Base-by-base conservation (phyloP, 2,113 vertebrate species). In the Ochotona curzoniae region DNA sequence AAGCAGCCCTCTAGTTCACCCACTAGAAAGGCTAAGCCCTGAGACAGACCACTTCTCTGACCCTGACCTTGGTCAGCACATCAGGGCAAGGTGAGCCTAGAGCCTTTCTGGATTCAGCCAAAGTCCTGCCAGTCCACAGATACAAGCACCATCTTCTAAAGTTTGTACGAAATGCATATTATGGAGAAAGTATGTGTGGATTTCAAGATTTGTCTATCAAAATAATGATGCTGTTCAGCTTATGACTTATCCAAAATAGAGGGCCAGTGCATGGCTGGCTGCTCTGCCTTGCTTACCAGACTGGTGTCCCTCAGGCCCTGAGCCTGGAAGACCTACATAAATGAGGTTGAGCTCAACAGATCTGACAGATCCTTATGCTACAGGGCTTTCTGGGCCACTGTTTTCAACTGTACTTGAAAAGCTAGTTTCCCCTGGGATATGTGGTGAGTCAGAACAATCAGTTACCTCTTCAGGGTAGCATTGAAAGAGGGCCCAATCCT, bases 341-440 rank as follows among this genome's bases (percentile, higher is more conserved):
- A 20, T 0, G 51, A 67, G 12, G 10, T 54, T 57, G 75, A 89
- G 83, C 83, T 85, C 63, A 91, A 81, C 8, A 2, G 38, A 76
- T 76, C 4, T n/a, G 81, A 81, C 44, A 1, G 71, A 51, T 75
- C 2, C 23, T 38, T 57, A 60, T 61, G 63, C 57, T 44, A 13
- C 73, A 84, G 60, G 54, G 44, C 67, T 81, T 89, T 78, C 49
- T 92, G 85, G 70, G 78, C 23, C 26, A 47, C 75, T 82, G 57
- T 69, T 81, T 73, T 89, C 47, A 84, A 81, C 63, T 91, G 70
- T 61, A 26, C 69, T 70, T 87, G 87, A 90, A 64, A 93, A 91
- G 15, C 6, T 17, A 60, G 54, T 73, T 7, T 6, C 26, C 8
- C 12, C 67, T 32, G 54, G 71, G 61, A 70, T 66, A 76, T 75